These are phyloP conservation scores for Sebastes trivittatus DNA, from an alignment of 2,797 vertebrate genomes.

Conservation along the genomic window DNA sequence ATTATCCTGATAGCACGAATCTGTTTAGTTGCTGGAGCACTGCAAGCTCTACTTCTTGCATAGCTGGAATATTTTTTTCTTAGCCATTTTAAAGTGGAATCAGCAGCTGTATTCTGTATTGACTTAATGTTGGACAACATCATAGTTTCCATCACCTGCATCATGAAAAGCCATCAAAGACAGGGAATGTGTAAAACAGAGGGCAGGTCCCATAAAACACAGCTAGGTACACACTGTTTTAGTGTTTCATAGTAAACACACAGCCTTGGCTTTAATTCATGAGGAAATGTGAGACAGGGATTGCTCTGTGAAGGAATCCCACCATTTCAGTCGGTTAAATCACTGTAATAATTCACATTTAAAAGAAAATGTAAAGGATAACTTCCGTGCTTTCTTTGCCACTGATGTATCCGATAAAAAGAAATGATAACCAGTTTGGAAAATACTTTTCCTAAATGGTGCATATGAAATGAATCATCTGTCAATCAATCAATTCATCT, in stretches of 20 bases:
- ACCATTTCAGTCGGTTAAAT: neutral
- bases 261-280: neutral
- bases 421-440: neutral
- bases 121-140: neutral
- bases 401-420: neutral
- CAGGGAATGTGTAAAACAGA: conserved; percentile 42
- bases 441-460: too few species aligned
- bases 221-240: conserved; percentile 2
- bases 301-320: neutral
- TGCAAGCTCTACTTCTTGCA: neutral
- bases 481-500: too few species aligned
- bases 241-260: conserved; percentile 25
- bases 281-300: neutral
- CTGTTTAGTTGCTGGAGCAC: neutral
- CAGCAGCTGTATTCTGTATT: conserved; percentile 14
- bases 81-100: neutral
- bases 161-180: conserved; percentile 53
- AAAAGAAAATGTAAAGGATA: neutral
- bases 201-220: conserved; percentile 2
- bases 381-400: neutral
- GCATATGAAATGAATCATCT: neutral
- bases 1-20: neutral
- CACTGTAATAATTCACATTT: neutral
- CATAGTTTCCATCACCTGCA: conserved; percentile 23
- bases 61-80: neutral